Percentiles rank a stretch among this genome's conserved stretches.
Conservation (phyloP, 2,888 invertebrate species). For the Callyntrura guangdongensis region DNA sequence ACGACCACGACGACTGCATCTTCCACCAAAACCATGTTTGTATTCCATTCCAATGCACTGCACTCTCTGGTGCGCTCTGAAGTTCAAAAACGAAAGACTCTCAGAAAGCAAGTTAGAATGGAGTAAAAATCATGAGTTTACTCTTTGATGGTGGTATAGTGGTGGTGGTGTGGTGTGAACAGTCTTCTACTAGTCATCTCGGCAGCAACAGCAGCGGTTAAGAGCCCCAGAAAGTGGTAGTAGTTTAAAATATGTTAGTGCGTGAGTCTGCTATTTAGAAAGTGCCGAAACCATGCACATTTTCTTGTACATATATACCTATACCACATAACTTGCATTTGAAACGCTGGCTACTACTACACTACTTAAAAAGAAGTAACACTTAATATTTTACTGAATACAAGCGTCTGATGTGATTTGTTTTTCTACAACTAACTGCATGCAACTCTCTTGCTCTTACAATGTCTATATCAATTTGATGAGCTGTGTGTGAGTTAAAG, state of each 20-base stretch:
- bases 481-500: background rate
- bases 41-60: conserved; percentile 21
- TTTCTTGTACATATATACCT: background rate
- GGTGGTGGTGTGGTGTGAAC: background rate
- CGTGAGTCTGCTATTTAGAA: too few relatives aligned
- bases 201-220: background rate
- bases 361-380: conserved; percentile 16
- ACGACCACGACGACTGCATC: background rate
- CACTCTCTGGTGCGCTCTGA: conserved; percentile 42
- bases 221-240: too few relatives aligned
- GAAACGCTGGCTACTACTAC: background rate
- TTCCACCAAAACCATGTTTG: background rate
- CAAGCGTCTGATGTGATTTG: conserved; percentile 10
- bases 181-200: conserved; percentile 7
- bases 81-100: conserved; percentile 54
- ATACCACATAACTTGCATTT: background rate
- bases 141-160: conserved; percentile 13
- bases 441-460: background rate
- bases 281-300: background rate
- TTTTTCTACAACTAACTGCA: background rate
- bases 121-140: conserved; percentile 40
- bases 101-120: conserved; percentile 9
- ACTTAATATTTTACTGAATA: background rate
- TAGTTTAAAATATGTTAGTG: background rate
- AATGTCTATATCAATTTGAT: conserved; percentile 3